Evolutionary conservation across 2,888 invertebrate species (phyloP).

Genomic region (Alcis repandata): DNA sequence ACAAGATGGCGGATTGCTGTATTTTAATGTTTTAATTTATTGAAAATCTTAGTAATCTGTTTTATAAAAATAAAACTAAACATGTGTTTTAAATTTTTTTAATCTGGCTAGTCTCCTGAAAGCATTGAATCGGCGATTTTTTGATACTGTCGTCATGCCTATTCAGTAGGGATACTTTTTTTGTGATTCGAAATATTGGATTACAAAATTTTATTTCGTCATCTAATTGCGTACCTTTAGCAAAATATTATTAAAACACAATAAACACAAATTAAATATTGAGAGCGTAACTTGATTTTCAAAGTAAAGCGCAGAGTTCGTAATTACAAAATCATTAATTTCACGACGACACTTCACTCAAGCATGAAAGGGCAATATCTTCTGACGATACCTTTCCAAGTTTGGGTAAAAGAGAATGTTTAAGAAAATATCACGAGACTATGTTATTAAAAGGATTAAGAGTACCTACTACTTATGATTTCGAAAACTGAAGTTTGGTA

Average conservation of each 20-base stretch:
- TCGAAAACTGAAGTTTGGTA: too few relatives aligned
- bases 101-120: too few relatives aligned
- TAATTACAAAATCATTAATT: constrained; percentile 59
- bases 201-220: background rate
- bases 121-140: too few relatives aligned
- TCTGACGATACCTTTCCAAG: constrained; percentile 37
- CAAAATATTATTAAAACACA: constrained; percentile 16
- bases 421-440: constrained; percentile 23
- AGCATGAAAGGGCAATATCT: constrained; percentile 51
- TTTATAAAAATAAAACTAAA: too few relatives aligned
- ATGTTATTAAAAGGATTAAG: background rate
- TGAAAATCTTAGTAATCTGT: too few relatives aligned
- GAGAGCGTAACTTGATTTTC: constrained; percentile 45
- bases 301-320: constrained; percentile 52
- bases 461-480: background rate
- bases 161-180: too few relatives aligned
- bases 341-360: constrained; percentile 48
- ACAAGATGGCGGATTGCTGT: too few relatives aligned
- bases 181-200: too few relatives aligned
- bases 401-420: constrained; percentile 32
- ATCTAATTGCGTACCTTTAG: background rate
- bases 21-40: too few relatives aligned
- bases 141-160: too few relatives aligned
- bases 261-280: constrained; percentile 22
- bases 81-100: too few relatives aligned